Conservation (phyloP, 1,140 invertebrate genomes). For the Pseudachorutes palmiensis region DNA sequence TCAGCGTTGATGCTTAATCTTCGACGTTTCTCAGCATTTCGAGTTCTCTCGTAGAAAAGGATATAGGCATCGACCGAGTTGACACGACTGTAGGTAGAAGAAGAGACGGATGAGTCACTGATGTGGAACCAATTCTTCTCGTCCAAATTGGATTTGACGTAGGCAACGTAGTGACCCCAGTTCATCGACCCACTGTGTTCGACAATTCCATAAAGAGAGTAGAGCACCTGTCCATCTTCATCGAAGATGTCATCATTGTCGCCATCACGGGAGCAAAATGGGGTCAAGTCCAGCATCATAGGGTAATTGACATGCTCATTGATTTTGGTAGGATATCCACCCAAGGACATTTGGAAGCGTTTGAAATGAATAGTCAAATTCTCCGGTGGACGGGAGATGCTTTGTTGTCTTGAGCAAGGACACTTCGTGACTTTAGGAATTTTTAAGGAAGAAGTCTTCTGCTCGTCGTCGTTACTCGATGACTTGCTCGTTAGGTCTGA, state of each 20-base stretch:
- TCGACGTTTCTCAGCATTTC: conserved; percentile 20
- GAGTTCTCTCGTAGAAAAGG: conserved; percentile 87
- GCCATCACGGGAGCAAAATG: conserved; percentile 74
- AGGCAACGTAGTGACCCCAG: conserved; percentile 94
- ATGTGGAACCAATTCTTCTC: conserved; percentile 77
- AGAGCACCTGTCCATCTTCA: conserved; percentile 56
- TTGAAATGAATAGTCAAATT: conserved; percentile 92
- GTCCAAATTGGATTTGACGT: conserved; percentile 49
- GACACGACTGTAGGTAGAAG: conserved; percentile 70
- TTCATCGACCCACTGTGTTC: conserved; percentile 84
- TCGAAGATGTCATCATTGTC: conserved; percentile 45
- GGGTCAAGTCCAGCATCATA: conserved; percentile 73
- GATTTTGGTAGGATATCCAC: conserved; percentile 61
- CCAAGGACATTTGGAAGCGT: conserved; percentile 64
- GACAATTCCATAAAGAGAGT: conserved; percentile 88
- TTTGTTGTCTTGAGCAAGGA: conserved; percentile 37
- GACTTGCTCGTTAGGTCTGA: conserved; percentile 16
- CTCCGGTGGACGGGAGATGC: conserved; percentile 81
- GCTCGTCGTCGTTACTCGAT: conserved; percentile 31
- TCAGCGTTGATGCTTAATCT: no score
- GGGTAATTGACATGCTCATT: conserved; percentile 81
- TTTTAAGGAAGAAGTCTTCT: conserved; percentile 41
- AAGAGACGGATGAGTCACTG: conserved; percentile 74
- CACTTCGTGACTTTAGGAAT: conserved; percentile 81
- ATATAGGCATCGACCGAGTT: conserved; percentile 88